These are phyloP conservation scores for Brachyhypopomus occidentalis DNA, from an alignment of 2,113 vertebrate genomes.

Conservation along the genomic window DNA sequence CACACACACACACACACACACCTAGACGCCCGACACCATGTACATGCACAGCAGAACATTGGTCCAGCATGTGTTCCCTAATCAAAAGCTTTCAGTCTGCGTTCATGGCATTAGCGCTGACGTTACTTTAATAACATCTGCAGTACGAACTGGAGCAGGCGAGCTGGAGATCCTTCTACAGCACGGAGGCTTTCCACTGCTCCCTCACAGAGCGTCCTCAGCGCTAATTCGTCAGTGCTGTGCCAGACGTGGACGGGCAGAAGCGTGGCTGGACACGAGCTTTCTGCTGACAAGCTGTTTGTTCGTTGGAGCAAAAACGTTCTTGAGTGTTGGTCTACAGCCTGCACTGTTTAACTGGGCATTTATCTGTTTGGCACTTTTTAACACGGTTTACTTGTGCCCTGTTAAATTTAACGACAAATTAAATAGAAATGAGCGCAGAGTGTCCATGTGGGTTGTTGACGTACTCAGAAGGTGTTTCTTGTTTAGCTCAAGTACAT, in stretches of 20 bases:
- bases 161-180: neutral
- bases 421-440: no score
- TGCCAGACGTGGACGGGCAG: neutral
- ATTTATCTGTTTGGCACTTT: neutral
- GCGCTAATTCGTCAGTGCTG: neutral
- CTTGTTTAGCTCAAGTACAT: neutral
- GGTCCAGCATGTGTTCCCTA: neutral
- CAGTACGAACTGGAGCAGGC: neutral
- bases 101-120: neutral
- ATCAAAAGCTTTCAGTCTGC: constrained; percentile 41
- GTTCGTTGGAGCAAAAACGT: neutral
- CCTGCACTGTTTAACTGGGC: no score
- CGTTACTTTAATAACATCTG: neutral
- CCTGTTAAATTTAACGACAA: no score
- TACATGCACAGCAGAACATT: constrained; percentile 21
- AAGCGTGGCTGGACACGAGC: neutral
- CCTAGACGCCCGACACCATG: neutral
- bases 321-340: neutral
- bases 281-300: neutral
- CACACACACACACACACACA: neutral
- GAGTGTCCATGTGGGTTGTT: neutral
- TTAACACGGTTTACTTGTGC: neutral
- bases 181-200: neutral
- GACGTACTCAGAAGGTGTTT: neutral
- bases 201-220: neutral